Evolutionary conservation across 2,113 vertebrate genomes (phyloP), one percentile per base, ranked within the genome.

Genomic region (Mustela nigripes): DNA sequence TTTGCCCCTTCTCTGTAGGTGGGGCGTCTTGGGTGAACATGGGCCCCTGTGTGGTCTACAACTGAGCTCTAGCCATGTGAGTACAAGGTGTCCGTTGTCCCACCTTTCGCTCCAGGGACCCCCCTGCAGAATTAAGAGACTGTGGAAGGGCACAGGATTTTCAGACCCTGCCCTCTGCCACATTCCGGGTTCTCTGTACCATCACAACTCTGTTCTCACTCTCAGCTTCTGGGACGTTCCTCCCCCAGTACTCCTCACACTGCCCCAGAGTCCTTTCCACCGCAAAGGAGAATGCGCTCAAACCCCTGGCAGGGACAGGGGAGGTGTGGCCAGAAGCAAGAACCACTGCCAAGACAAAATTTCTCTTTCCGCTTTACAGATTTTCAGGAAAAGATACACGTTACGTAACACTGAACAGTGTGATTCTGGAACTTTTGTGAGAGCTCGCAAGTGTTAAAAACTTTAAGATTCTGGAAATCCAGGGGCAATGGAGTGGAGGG

Each of bases 401-500:
- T 50, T 86, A 22, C 65, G 19, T 26, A 83, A 31, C 42, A 83
- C 7, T 73, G 63, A 58, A 76, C 85, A 82, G 39, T 7, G 15
- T 83, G 71, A 73, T 86, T 91, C 53, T 86, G 39, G 63, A 79
- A n/a, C 92, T 95, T 97, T 31, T 28, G 15, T 36, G 84, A 78
- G 71, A 53, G 31, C 19, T 11, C 36, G 4, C 21, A 2, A 5
- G 2, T 48, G 11, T 93, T 80, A 63, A 67, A 93, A 48, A 22
- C 26, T 58, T 16, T 45, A 26, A 22, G 71, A 45, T 28, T 58
- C 48, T 12, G 33, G 36, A 80, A 63, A 74, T 76, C 39, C 42
- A 39, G 18, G 67, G n/a, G 8, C 28, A n/a, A 18, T 4, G n/a
- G 33, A 18, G 42, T 4, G 42, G 42, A 5, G 42, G 42, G 42